These are phyloP conservation scores for Torymus aiolomorphi DNA, from an alignment of 2,888 invertebrate species.

Conservation along the genomic window DNA sequence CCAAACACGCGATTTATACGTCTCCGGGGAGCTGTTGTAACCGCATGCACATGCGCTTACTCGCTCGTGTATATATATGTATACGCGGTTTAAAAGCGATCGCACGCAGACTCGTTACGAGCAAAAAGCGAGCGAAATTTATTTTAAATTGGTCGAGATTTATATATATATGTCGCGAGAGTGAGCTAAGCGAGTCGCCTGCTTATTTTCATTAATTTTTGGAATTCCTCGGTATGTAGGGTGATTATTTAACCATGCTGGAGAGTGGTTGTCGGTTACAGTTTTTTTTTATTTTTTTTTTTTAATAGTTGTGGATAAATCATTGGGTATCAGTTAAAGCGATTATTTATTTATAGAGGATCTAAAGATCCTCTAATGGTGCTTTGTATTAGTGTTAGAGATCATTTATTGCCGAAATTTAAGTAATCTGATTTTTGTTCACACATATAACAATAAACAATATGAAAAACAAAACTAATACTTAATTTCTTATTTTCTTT, in stretches of 20 bases:
- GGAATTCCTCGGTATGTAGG: background rate
- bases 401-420: too few species aligned
- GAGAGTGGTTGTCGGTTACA: background rate
- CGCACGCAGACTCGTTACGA: slow-evolving; percentile 4
- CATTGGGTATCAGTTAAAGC: too few species aligned
- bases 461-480: background rate
- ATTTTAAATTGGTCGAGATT: slow-evolving; percentile 21
- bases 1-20: slow-evolving; percentile 28
- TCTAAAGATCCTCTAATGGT: too few species aligned
- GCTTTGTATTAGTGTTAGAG: too few species aligned
- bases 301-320: too few species aligned
- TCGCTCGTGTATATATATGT: too few species aligned
- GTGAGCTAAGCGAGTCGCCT: background rate
- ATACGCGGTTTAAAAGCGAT: background rate
- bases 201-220: slow-evolving; percentile 26
- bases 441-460: too few species aligned
- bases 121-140: slow-evolving; percentile 24
- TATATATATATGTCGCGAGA: background rate
- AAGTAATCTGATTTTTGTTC: too few species aligned
- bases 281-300: too few species aligned
- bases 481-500: slow-evolving; percentile 25
- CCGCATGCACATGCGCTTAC: too few species aligned
- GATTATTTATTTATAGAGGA: too few species aligned
- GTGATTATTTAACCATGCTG: background rate
- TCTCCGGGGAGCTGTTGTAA: background rate